These are phyloP conservation scores for Troglohyphantes excavatus DNA, from an alignment of 2,888 invertebrate genomes.

Conservation along the genomic window DNA sequence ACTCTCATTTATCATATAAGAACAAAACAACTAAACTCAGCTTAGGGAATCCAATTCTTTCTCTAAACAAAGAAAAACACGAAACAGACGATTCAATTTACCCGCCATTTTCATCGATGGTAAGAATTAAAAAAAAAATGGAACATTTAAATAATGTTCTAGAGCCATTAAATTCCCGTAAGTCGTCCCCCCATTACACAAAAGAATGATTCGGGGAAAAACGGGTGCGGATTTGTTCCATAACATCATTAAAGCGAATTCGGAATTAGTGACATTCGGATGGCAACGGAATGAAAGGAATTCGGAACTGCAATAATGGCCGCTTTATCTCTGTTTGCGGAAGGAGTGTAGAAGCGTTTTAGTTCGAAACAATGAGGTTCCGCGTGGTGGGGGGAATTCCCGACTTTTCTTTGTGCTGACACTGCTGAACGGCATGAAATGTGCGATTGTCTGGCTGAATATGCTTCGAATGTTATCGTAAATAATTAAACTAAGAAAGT, in stretches of 20 bases:
- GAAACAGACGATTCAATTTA: constrained; percentile 10
- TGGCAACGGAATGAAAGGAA: constrained; percentile 17
- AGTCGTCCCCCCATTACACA: constrained; percentile 1
- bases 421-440: background rate
- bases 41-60: background rate
- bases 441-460: background rate
- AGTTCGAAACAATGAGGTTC: background rate
- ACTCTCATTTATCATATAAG: background rate
- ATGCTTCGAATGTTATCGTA: background rate
- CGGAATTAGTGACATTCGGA: constrained; percentile 39
- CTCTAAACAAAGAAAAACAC: background rate
- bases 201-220: constrained; percentile 2
- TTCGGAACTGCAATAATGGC: constrained; percentile 29
- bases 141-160: constrained; percentile 29
- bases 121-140: background rate
- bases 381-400: background rate
- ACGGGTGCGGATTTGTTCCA: background rate
- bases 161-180: constrained; percentile 7
- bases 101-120: constrained; percentile 6
- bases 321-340: constrained; percentile 18
- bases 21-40: constrained; percentile 2
- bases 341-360: background rate
- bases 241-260: constrained; percentile 46
- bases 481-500: background rate
- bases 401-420: background rate